A percentile compares a stretch with the other conserved stretches of the same genome.
These are phyloP conservation scores for Drosophila helvetica DNA, from an alignment of 2,888 invertebrate genomes.

Conservation along the genomic window DNA sequence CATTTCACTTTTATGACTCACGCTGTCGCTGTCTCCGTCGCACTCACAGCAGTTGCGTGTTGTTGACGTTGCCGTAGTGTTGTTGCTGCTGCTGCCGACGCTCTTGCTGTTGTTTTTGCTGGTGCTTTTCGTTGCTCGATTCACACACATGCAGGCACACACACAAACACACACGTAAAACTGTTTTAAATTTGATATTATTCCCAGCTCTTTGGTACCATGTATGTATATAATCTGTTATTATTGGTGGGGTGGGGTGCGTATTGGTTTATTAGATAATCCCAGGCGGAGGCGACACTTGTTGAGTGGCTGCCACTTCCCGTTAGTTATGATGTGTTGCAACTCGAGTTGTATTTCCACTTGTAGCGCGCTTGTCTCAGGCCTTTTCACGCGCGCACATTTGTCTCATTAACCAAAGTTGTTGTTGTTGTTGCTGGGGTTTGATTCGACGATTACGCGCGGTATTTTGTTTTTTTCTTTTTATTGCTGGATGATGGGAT, in stretches of 20 bases:
- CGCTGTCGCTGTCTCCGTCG: slow-evolving; percentile 81
- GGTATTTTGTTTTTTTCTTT: background rate
- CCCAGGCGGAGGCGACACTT: slow-evolving; percentile 62
- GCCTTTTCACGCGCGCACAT: slow-evolving; percentile 59
- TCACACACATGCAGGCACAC: slow-evolving; percentile 59
- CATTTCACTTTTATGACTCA: slow-evolving; percentile 84
- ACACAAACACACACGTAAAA: slow-evolving; percentile 35
- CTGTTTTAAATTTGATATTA: slow-evolving; percentile 54
- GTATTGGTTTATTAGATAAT: slow-evolving; percentile 76
- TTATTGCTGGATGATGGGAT: background rate
- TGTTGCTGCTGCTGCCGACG: slow-evolving; percentile 40
- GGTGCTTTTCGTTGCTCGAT: slow-evolving; percentile 53
- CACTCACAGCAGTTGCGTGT: slow-evolving; percentile 75
- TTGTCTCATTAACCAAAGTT: slow-evolving; percentile 48
- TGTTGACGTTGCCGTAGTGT: slow-evolving; percentile 71
- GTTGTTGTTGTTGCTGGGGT: slow-evolving; percentile 31
- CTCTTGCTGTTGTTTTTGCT: slow-evolving; percentile 36
- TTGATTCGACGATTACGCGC: slow-evolving; percentile 34
- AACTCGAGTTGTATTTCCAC: slow-evolving; percentile 53
- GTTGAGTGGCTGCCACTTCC: slow-evolving; percentile 70
- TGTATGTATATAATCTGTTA: slow-evolving; percentile 49
- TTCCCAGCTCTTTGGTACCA: slow-evolving; percentile 45
- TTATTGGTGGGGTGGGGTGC: slow-evolving; percentile 44
- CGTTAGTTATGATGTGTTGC: slow-evolving; percentile 47
- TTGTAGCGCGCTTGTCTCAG: slow-evolving; percentile 54